These are phyloP conservation scores for Montipora capricornis DNA, from an alignment of 64 coral and sea anemone genomes.

Conservation along the genomic window DNA sequence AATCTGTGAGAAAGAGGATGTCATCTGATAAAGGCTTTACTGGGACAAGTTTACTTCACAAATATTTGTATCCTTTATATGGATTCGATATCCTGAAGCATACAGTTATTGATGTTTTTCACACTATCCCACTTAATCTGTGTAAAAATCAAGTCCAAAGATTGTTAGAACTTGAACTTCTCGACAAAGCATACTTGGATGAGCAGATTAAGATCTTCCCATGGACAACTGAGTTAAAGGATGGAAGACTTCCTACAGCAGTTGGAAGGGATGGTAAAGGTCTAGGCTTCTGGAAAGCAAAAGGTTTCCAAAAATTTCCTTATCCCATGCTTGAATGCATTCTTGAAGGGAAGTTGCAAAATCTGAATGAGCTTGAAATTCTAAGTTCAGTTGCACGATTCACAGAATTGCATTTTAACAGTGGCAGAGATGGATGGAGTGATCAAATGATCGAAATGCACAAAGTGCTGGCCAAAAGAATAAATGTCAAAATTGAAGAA, in stretches of 20 bases:
- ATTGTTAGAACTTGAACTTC: too few relatives aligned
- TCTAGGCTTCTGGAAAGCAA: constrained; percentile 74
- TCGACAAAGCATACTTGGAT: too few relatives aligned
- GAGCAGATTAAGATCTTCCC: constrained; percentile 2
- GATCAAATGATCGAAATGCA: constrained; percentile 9
- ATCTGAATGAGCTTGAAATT: constrained; percentile 51
- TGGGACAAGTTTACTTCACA: constrained; percentile 41
- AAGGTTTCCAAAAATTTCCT: constrained; percentile 65
- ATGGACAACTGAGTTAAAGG: constrained; percentile 56
- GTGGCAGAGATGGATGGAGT: constrained; percentile 36
- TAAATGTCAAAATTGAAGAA: constrained; percentile 34
- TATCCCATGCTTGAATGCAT: constrained; percentile 63
- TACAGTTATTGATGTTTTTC: constrained; percentile 61
- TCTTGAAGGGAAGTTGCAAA: constrained; percentile 19
- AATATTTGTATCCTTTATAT: constrained; percentile 62
- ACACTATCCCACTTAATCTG: constrained; percentile 45
- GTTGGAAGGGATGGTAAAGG: constrained; percentile 55
- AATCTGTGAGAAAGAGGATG: constrained; percentile 42
- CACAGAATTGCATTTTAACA: constrained; percentile 43
- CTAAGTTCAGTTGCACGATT: constrained; percentile 14
- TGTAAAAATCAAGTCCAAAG: too few relatives aligned
- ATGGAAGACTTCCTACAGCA: constrained; percentile 39
- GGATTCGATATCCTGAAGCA: constrained; percentile 67
- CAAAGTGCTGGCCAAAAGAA: neutral
- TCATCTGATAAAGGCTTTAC: too few relatives aligned